Percentiles rank a stretch among this genome's conserved stretches.
Conservation (phyloP, 2,888 invertebrate species). For the Platycheirus rosarum region DNA sequence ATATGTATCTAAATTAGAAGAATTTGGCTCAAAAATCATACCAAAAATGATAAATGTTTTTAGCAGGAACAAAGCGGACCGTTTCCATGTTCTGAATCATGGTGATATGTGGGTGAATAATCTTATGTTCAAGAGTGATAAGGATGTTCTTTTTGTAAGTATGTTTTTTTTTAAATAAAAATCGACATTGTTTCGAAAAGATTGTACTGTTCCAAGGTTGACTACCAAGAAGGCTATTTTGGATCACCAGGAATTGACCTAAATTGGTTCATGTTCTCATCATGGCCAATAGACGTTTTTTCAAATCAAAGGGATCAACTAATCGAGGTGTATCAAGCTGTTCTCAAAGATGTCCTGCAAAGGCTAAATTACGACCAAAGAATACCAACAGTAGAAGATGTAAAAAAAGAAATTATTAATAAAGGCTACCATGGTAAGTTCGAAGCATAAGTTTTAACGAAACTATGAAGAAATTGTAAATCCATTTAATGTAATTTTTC, state of each 20-base stretch:
- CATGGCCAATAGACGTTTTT: slow-evolving; percentile 76
- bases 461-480: background rate
- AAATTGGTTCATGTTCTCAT: slow-evolving; percentile 78
- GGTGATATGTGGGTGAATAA: slow-evolving; percentile 84
- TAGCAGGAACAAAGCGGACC: slow-evolving; percentile 75
- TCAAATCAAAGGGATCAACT: slow-evolving; percentile 75
- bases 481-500: slow-evolving; percentile 35
- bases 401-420: slow-evolving; percentile 76
- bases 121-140: slow-evolving; percentile 82
- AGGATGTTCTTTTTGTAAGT: slow-evolving; percentile 80
- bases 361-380: slow-evolving; percentile 76
- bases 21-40: slow-evolving; percentile 76
- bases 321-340: slow-evolving; percentile 75
- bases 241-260: slow-evolving; percentile 79
- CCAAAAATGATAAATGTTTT: slow-evolving; percentile 77
- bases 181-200: background rate
- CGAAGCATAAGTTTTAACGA: background rate
- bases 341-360: slow-evolving; percentile 74
- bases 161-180: background rate
- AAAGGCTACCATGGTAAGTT: slow-evolving; percentile 77
- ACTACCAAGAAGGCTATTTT: slow-evolving; percentile 79
- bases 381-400: slow-evolving; percentile 77
- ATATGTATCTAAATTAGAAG: slow-evolving; percentile 76
- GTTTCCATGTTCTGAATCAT: slow-evolving; percentile 83
- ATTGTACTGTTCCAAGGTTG: slow-evolving; percentile 75